Conservation (phyloP, 1,140 invertebrate genomes). For the Gryon sp. region DNA sequence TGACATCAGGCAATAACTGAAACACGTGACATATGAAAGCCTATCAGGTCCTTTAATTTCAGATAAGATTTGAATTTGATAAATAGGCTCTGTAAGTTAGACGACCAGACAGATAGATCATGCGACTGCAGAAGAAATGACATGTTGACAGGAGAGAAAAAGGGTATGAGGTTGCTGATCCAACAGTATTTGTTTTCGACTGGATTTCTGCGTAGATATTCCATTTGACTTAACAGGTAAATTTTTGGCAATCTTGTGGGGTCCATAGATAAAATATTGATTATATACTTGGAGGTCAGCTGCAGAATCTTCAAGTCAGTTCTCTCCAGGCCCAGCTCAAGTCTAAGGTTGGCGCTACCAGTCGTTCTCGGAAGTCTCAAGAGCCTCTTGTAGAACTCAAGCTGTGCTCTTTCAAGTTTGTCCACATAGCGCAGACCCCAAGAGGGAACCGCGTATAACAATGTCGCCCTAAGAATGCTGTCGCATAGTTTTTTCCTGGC, state of each 20-base stretch:
- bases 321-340: not conserved
- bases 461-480: not conserved
- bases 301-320: not conserved
- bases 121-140: too few relatives aligned
- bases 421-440: constrained; percentile 7
- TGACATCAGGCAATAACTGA: not conserved
- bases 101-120: not conserved
- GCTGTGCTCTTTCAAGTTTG: not conserved
- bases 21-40: too few relatives aligned
- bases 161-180: not conserved
- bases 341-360: not conserved
- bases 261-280: not conserved
- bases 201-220: not conserved
- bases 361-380: not conserved
- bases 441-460: constrained; percentile 1
- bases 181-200: not conserved
- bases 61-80: too few relatives aligned
- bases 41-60: too few relatives aligned
- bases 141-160: not conserved
- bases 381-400: not conserved
- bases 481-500: not conserved
- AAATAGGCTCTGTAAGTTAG: too few relatives aligned
- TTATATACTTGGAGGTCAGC: not conserved
- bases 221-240: not conserved
- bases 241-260: not conserved